Base-by-base conservation (phyloP, 2,797 vertebrate species). In the Balearica regulorum region DNA sequence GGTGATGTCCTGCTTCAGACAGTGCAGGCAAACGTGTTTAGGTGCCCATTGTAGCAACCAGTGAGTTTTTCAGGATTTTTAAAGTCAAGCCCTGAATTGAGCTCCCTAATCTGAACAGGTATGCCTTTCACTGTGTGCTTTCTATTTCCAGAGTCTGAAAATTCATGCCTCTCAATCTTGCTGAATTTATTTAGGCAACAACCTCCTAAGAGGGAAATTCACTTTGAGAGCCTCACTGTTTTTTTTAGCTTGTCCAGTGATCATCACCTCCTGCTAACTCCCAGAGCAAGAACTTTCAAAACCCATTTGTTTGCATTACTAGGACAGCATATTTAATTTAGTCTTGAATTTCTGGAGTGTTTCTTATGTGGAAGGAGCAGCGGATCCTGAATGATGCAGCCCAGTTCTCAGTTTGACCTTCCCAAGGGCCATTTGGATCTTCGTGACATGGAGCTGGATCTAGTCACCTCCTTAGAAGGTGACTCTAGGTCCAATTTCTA, bases 1-100 rank as follows among this genome's bases (percentile, higher is more conserved):
- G 12, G 6, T 39, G 13, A 35, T 0, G 0, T 33, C 16, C 13
- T 88, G 24, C 55, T 88, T 61, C 5, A 3, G 53, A 57, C 31
- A 33, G 16, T 8, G 21, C 19, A 80, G 17, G 16, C 49, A 58
- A 55, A 64, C 7, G 16, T 48, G 15, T 55, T 83, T n/a, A 51
- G 6, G 12, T 73, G 31, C 17, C 18, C 28, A 29, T 57, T 4
- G 2, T 83, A 82, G 41, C 66, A 35, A 70, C 15, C 12, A 66
- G 9, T 9, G 53, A 17, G 2, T 39, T 79, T 61, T 82, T 62
- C 18, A 68, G 41, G 17, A 57, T 37, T n/a, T 35, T 85, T 64
- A 13, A 91, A 61, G 31, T 16, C 15, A 73, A 77, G 9, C 4
- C 16, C 31, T 83, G 22, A 79, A 76, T 76, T 70, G 7, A 69